phyloP scores from a whole-genome alignment of 2,797 vertebrate genomes.

The Gambelia wislizenii region DNA sequence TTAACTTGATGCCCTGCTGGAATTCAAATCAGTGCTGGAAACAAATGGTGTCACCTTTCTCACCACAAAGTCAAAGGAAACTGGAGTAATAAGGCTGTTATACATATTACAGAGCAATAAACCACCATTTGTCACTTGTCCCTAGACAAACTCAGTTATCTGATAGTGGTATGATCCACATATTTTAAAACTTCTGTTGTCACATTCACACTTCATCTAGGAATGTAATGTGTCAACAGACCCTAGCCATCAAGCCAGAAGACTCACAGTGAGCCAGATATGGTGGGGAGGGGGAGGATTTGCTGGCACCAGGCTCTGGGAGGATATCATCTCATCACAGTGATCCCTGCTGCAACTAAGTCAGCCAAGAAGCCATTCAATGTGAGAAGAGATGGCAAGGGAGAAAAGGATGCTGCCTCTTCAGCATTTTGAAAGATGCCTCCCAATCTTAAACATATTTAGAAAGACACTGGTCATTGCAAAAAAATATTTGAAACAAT shows the following conservation, averaged over 20 bases:
- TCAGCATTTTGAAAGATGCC: not conserved
- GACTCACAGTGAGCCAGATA: not conserved
- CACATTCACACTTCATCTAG: not conserved
- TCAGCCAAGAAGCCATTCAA: not conserved
- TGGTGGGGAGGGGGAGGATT: not conserved
- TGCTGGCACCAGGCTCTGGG: not conserved
- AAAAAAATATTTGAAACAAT: not conserved
- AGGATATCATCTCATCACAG: not conserved
- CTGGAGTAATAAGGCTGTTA: not conserved
- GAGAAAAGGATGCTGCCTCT: not conserved
- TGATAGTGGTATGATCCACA: not conserved
- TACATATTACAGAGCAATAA: not conserved
- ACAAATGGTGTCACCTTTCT: not conserved
- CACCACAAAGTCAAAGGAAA: not conserved
- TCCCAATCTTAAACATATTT: not conserved
- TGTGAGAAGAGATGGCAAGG: not conserved
- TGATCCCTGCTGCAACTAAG: not conserved
- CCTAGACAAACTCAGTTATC: not conserved
- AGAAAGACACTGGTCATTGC: not conserved
- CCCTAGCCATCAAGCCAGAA: not conserved
- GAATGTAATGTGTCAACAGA: not conserved
- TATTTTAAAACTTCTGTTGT: not conserved
- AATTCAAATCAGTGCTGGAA: not conserved
- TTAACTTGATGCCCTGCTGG: not conserved
- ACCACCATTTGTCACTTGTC: not conserved